Percentiles rank a stretch among this genome's conserved stretches.
phyloP scores from a whole-genome alignment of 2,888 invertebrate species.

The Ichneumoninae sp. region DNA sequence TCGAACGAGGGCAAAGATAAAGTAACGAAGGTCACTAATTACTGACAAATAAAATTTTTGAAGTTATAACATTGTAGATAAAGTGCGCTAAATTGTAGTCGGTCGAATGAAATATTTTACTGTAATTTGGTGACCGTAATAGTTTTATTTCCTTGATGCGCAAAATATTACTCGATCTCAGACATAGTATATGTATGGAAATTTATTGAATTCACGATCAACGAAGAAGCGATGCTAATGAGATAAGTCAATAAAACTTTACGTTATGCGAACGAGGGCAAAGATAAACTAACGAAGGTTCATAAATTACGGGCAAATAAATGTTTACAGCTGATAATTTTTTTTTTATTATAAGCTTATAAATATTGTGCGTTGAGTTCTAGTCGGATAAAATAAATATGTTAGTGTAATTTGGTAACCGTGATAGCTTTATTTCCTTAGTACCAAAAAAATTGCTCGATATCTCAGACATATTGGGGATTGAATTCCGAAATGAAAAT shows the following conservation, averaged over 20 bases:
- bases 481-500: neutral
- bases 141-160: too few relatives aligned
- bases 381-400: too few relatives aligned
- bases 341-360: neutral
- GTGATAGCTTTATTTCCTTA: neutral
- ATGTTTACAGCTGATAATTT: neutral
- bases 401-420: too few relatives aligned
- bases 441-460: neutral
- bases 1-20: neutral
- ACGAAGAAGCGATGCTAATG: conserved; percentile 40
- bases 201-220: conserved; percentile 36
- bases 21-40: neutral
- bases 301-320: neutral
- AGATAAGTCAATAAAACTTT: conserved; percentile 18
- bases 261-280: too few relatives aligned
- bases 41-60: neutral
- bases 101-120: too few relatives aligned
- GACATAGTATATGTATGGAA: conserved; percentile 9
- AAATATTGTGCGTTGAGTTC: neutral
- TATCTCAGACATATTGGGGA: neutral
- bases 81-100: neutral
- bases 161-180: too few relatives aligned
- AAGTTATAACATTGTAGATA: neutral
- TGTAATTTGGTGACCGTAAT: too few relatives aligned
- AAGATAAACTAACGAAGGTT: neutral